A percentile compares a stretch with the other conserved stretches of the same genome.
Conservation (phyloP, 2,797 vertebrate genomes). For the Xyrichtys novacula region DNA sequence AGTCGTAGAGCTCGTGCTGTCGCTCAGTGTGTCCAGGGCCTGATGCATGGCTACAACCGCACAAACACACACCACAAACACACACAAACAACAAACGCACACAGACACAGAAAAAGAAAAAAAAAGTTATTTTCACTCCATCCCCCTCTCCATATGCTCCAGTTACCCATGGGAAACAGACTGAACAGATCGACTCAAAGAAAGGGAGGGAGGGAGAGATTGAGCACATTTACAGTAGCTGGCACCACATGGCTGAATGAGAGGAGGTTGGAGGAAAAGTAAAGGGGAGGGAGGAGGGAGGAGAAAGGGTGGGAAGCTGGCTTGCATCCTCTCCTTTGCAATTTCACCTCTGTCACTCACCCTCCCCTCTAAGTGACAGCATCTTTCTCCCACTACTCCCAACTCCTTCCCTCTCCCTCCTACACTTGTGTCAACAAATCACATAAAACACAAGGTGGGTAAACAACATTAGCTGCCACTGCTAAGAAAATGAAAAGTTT, state of each 20-base stretch:
- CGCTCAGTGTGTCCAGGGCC: slow-evolving; percentile 93
- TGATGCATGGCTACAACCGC: slow-evolving; percentile 91
- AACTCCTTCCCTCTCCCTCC: slow-evolving; percentile 39
- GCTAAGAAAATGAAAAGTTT: slow-evolving; percentile 22
- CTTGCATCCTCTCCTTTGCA: slow-evolving; percentile 66
- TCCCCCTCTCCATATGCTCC: slow-evolving; percentile 13
- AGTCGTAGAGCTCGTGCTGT: slow-evolving; percentile 91
- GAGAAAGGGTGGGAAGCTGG: slow-evolving; percentile 26
- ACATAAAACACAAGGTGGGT: slow-evolving; percentile 6
- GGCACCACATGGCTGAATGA: slow-evolving; percentile 12
- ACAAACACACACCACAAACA: slow-evolving; percentile 32
- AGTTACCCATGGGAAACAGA: slow-evolving; percentile 42
- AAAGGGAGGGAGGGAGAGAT: slow-evolving; percentile 1
- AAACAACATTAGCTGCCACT: slow-evolving; percentile 29
- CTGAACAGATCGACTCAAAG: slow-evolving; percentile 15
- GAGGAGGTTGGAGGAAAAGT: slow-evolving; percentile 27
- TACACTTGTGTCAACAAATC: slow-evolving; percentile 10
- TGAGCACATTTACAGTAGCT: slow-evolving; percentile 32
- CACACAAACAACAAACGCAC: slow-evolving; percentile 10
- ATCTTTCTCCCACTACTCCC: slow-evolving; percentile 59
- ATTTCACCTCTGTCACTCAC: slow-evolving; percentile 73
- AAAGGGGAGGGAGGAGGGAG: slow-evolving; percentile 23
- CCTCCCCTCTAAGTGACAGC: slow-evolving; percentile 41
- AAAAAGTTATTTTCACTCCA: slow-evolving; percentile 35
- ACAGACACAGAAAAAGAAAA: slow-evolving; percentile 24